Evolutionary conservation across 2,113 vertebrate genomes (phyloP), one percentile per base, ranked within the genome.

Genomic region (Lichenostomus cassidix): DNA sequence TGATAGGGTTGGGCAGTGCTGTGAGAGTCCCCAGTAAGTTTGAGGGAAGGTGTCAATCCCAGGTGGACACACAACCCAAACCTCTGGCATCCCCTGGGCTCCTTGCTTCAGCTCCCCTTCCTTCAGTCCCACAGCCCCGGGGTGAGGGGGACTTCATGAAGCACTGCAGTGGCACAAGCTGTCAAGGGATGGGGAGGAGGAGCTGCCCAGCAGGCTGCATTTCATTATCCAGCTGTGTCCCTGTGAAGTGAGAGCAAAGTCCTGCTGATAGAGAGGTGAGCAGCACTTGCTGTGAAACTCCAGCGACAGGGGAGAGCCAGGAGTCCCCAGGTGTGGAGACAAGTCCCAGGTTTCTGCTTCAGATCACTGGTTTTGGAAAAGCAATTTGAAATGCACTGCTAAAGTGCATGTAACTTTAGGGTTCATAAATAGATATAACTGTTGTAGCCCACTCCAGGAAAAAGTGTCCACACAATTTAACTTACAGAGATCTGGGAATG

Each of bases 291-390:
- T 55, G 39, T 53, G 63, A 50, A 73, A 52, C 25, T 56, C 50
- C 6, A 11, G 22, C 33, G 46, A 52, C 1, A 2, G 9, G 23
- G 28, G 16, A 58, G 50, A 49, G 19, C 15, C 0, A 0, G 9
- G 27, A 65, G 29, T 35, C 44, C n/a, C 37, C 37, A 37, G 18
- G 22, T 53, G 20, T 28, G 64, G 53, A 55, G 47, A 59, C 24
- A 60, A 35, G 22, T 35, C 62, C 17, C 29, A 18, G 37, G 19
- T 53, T 63, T 94, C 46, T 73, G 19, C 33, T 76, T 81, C 2
- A 2, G 19, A 44, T 44, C 12, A 8, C 17, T 31, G 53, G 18
- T 58, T 90, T 63, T 35, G 52, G 56, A 87, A 71, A 93, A 79
- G 47, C 23, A 50, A 50, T 55, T 89, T 56, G 77, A 87, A 93